These are phyloP conservation scores for Ceratothoa steindachneri DNA, from an alignment of 2,888 invertebrate species.

Conservation along the genomic window DNA sequence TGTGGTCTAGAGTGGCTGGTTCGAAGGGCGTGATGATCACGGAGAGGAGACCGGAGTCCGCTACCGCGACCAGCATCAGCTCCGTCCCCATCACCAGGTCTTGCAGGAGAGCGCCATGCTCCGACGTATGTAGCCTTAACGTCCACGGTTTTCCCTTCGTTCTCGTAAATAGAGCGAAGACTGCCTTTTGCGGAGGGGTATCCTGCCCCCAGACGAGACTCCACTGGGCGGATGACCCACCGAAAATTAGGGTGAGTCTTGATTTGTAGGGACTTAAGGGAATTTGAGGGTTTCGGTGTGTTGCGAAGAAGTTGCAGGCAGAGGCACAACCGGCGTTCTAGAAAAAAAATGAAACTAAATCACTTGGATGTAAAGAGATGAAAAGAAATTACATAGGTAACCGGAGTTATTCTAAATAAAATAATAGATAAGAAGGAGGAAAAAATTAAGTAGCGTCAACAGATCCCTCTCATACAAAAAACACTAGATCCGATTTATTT, in stretches of 20 bases:
- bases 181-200: constrained; percentile 28
- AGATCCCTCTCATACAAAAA: too few species aligned
- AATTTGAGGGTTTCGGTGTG: constrained; percentile 22
- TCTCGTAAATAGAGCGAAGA: constrained; percentile 40
- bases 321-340: constrained; percentile 36
- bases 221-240: constrained; percentile 34
- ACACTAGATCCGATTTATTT: too few species aligned
- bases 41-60: constrained; percentile 39
- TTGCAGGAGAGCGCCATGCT: constrained; percentile 32
- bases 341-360: neutral
- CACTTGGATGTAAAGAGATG: too few species aligned
- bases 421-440: too few species aligned
- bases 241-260: constrained; percentile 38
- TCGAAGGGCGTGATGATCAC: constrained; percentile 44
- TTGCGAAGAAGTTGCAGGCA: constrained; percentile 37
- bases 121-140: constrained; percentile 37
- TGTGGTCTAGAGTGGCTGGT: constrained; percentile 21
- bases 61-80: constrained; percentile 46
- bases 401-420: neutral
- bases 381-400: neutral
- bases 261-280: constrained; percentile 37
- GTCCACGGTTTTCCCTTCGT: constrained; percentile 30
- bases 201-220: constrained; percentile 24
- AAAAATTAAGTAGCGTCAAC: too few species aligned
- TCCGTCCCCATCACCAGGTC: constrained; percentile 35